These are phyloP conservation scores for Oxygymnocypris stewartii DNA, from an alignment of 2,113 vertebrate species.

Conservation along the genomic window DNA sequence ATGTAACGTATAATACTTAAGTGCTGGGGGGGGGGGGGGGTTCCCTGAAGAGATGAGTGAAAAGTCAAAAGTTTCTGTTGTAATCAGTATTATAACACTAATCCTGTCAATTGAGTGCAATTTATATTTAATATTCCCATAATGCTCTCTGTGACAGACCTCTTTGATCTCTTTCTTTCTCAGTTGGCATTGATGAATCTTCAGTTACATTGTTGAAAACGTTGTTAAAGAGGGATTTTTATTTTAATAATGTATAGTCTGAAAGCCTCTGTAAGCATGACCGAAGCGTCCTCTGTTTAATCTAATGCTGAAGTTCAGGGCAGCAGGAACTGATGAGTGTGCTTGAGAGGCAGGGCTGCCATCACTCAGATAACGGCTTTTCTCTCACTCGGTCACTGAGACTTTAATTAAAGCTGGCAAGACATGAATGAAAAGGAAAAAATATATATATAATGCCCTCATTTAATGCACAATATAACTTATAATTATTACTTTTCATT, in stretches of 20 bases:
- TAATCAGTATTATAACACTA: background rate
- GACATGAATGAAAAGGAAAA: constrained; percentile 19
- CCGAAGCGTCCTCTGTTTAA: background rate
- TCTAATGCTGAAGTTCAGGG: constrained; percentile 3
- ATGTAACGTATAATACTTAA: no score
- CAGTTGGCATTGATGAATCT: background rate
- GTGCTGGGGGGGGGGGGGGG: no score
- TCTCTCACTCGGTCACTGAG: background rate
- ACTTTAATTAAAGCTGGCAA: constrained; percentile 28
- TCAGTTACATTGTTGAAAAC: background rate
- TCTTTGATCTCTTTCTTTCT: background rate
- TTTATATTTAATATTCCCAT: background rate
- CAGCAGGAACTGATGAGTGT: background rate
- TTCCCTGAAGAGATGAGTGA: background rate
- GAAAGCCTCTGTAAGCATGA: background rate
- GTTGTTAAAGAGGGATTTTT: background rate
- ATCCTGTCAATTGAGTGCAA: background rate
- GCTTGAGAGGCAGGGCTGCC: background rate
- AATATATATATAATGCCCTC: constrained; percentile 3
- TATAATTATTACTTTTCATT: constrained; percentile 34
- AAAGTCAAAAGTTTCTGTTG: background rate
- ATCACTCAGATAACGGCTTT: background rate
- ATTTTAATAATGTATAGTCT: background rate
- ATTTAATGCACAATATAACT: background rate
- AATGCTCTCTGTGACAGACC: background rate